A percentile compares a stretch with the other conserved stretches of the same genome.
Conservation (phyloP, 2,113 vertebrate species). For the Psettodes erumei region DNA sequence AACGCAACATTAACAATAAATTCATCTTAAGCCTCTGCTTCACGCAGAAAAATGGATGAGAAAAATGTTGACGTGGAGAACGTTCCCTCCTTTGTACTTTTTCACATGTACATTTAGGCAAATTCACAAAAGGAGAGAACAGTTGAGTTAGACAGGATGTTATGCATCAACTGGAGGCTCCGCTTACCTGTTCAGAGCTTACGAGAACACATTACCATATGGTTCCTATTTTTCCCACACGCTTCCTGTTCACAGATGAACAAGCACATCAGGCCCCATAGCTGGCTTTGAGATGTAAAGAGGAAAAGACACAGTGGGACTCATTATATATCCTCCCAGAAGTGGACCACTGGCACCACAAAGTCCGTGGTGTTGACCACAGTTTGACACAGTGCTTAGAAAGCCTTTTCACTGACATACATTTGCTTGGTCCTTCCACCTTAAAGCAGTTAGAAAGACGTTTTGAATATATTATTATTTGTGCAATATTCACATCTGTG, state of each 20-base stretch:
- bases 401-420: neutral
- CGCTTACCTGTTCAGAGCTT: constrained; percentile 43
- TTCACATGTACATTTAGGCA: neutral
- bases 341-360: constrained; percentile 34
- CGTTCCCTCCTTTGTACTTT: neutral
- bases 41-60: neutral
- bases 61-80: neutral
- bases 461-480: neutral
- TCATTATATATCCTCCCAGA: constrained; percentile 55
- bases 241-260: constrained; percentile 27
- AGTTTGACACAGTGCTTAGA: constrained; percentile 29
- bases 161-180: constrained; percentile 11
- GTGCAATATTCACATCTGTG: neutral
- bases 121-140: neutral
- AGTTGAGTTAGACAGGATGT: constrained; percentile 5
- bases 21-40: neutral
- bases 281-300: constrained; percentile 18
- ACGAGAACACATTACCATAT: constrained; percentile 51
- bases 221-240: constrained; percentile 18
- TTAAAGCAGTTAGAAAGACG: neutral
- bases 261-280: constrained; percentile 1
- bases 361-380: constrained; percentile 13
- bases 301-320: constrained; percentile 52
- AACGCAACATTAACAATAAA: neutral
- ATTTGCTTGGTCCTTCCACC: neutral